Percentiles rank a stretch among this genome's conserved stretches.
Evolutionary conservation across 2,888 invertebrate genomes (phyloP).

Genomic region (Pyrrhosoma nymphula): DNA sequence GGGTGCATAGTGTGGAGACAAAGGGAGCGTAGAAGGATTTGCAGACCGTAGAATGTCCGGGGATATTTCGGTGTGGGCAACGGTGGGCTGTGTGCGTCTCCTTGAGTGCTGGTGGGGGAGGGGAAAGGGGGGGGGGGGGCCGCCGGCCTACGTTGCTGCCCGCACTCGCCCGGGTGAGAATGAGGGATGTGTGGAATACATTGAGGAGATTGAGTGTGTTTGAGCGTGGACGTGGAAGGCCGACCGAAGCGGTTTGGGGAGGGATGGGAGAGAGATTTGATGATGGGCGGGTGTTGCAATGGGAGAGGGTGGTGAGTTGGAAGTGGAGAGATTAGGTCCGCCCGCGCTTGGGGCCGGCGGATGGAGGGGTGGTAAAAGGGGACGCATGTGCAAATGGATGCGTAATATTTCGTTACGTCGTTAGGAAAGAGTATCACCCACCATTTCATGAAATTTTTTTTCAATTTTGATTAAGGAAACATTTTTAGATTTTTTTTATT

Average conservation of each 20-base stretch:
- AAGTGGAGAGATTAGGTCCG: not conserved
- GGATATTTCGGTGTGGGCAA: not conserved
- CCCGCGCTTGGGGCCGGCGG: not conserved
- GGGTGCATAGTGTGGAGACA: not conserved
- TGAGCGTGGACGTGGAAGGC: not conserved
- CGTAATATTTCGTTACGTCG: too few species aligned
- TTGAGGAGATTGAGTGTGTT: not conserved
- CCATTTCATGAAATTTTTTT: too few species aligned
- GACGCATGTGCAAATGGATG: not conserved
- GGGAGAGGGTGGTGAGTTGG: not conserved
- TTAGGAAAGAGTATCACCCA: too few species aligned
- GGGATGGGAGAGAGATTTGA: not conserved
- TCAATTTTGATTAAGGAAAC: too few species aligned
- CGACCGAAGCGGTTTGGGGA: not conserved
- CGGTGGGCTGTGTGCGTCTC: not conserved
- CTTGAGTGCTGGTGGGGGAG: too few species aligned
- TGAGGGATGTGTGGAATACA: conserved; percentile 8
- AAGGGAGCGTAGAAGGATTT: not conserved
- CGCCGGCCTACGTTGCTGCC: too few species aligned
- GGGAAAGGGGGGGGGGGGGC: too few species aligned
- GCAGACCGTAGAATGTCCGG: not conserved
- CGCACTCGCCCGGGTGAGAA: not conserved
- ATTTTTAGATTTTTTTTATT: too few species aligned
- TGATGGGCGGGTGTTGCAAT: not conserved
- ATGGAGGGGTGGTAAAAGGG: not conserved